These are phyloP conservation scores for Anastrepha obliqua DNA, from an alignment of 1,140 invertebrate genomes.

Conservation along the genomic window DNA sequence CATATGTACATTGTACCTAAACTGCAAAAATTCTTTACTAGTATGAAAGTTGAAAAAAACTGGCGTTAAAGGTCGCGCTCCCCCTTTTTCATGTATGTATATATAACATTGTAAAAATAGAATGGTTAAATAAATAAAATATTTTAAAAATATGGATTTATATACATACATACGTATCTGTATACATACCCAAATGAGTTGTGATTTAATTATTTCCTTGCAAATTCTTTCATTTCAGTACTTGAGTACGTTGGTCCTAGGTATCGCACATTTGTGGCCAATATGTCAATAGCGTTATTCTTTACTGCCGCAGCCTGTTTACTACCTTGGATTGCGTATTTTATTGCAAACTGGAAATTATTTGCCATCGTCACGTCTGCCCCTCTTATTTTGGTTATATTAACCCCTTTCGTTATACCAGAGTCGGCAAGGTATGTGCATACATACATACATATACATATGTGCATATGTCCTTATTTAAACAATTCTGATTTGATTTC, in stretches of 20 bases:
- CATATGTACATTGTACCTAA: no score
- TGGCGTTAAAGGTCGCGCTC: no score
- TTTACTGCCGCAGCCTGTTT: slow-evolving; percentile 86
- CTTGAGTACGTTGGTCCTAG: slow-evolving; percentile 91
- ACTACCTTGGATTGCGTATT: slow-evolving; percentile 88
- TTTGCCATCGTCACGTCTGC: slow-evolving; percentile 84
- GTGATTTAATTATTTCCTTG: no score
- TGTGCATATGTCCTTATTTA: not conserved
- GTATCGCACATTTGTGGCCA: slow-evolving; percentile 90
- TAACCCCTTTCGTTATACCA: slow-evolving; percentile 85
- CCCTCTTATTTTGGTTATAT: slow-evolving; percentile 81
- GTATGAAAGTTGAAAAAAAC: no score
- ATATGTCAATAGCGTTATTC: slow-evolving; percentile 92
- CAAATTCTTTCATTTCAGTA: slow-evolving; percentile 76
- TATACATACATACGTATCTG: no score
- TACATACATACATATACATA: not conserved
- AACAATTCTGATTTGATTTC: not conserved
- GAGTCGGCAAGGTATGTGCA: slow-evolving; percentile 80
- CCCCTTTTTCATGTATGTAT: no score
- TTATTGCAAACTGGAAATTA: slow-evolving; percentile 84
- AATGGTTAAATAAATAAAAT: no score
- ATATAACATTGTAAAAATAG: no score
- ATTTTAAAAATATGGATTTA: no score
- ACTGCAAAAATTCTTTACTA: no score
- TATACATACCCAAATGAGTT: no score